These are phyloP conservation scores for Athene cunicularia DNA, from an alignment of 2,113 vertebrate species.

Conservation along the genomic window DNA sequence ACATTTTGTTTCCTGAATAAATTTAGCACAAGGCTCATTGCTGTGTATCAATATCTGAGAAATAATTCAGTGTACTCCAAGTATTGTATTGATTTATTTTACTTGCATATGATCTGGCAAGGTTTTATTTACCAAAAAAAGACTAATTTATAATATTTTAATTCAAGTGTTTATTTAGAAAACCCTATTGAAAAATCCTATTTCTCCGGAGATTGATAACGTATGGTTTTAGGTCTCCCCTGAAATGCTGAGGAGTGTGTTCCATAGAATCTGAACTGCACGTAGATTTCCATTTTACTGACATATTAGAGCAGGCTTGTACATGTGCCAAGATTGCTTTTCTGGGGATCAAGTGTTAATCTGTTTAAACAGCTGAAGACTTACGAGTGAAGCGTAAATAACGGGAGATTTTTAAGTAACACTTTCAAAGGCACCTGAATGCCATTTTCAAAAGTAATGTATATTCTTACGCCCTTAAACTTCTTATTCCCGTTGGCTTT, in stretches of 20 bases:
- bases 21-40: neutral
- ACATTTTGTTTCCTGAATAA: neutral
- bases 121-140: neutral
- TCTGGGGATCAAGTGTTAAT: slow-evolving; percentile 10
- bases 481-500: neutral
- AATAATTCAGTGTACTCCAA: neutral
- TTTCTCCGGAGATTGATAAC: neutral
- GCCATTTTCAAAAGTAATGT: neutral
- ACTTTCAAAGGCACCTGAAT: neutral
- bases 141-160: neutral
- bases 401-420: neutral
- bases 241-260: neutral
- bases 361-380: slow-evolving; percentile 26
- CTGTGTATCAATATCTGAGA: neutral
- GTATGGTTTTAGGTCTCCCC: neutral
- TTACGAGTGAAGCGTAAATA: neutral
- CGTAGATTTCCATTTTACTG: neutral
- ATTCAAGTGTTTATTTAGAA: neutral
- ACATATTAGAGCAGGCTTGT: neutral
- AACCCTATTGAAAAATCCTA: neutral
- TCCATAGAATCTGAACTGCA: neutral
- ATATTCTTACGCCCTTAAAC: neutral
- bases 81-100: neutral
- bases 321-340: neutral
- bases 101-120: neutral